Percentiles rank a stretch among this genome's conserved stretches.
Conservation (phyloP, 1,140 invertebrate genomes). For the Drosophila athabasca region DNA sequence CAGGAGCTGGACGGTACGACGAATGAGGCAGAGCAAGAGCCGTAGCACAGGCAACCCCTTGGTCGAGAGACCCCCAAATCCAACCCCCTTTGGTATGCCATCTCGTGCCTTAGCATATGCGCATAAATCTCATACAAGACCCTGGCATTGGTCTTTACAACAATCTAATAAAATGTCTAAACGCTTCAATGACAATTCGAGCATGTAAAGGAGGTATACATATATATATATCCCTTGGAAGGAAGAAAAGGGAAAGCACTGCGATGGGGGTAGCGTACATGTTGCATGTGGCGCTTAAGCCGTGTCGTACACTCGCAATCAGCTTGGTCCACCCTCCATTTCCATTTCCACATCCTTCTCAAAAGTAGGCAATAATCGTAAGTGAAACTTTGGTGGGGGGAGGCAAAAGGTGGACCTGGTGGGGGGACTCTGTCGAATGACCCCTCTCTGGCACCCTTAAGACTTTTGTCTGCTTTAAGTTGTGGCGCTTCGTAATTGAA, state of each 20-base stretch:
- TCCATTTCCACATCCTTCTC: slow-evolving; percentile 23
- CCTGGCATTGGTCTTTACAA: slow-evolving; percentile 58
- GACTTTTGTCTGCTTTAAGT: slow-evolving; percentile 65
- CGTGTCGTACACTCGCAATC: slow-evolving; percentile 69
- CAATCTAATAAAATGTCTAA: slow-evolving; percentile 82
- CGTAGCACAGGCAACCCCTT: slow-evolving; percentile 47
- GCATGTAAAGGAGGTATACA: slow-evolving; percentile 61
- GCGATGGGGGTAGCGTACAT: slow-evolving; percentile 41
- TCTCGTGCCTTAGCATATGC: slow-evolving; percentile 68
- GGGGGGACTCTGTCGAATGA: not conserved
- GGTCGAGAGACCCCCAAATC: slow-evolving; percentile 15
- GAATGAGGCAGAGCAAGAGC: slow-evolving; percentile 17
- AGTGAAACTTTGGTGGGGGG: slow-evolving; percentile 56
- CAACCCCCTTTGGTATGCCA: slow-evolving; percentile 45
- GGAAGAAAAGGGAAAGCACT: slow-evolving; percentile 1
- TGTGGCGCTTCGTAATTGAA: slow-evolving; percentile 76
- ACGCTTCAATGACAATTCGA: slow-evolving; percentile 82
- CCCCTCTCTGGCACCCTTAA: slow-evolving; percentile 15
- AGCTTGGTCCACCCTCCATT: slow-evolving; percentile 37
- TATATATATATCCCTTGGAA: not conserved
- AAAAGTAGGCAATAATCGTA: slow-evolving; percentile 79
- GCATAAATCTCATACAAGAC: slow-evolving; percentile 74
- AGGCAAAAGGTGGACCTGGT: slow-evolving; percentile 1
- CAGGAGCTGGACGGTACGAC: slow-evolving; percentile 2
- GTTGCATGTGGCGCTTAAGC: slow-evolving; percentile 77